Percentiles rank a stretch among this genome's conserved stretches.
Evolutionary conservation across 2,113 vertebrate genomes (phyloP).

Genomic region (Silurus meridionalis): DNA sequence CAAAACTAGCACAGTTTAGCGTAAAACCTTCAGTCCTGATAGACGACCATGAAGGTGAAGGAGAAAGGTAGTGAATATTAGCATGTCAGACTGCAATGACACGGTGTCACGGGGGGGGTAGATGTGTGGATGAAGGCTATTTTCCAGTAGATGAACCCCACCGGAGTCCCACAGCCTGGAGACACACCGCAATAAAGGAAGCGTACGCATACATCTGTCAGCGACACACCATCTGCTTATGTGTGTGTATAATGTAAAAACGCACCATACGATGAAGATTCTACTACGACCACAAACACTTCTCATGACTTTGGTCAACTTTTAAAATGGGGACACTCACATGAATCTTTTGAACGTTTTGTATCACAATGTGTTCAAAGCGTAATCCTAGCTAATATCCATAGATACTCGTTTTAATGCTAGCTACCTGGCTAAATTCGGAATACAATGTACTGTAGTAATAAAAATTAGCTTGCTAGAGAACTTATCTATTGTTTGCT

Average conservation of each 20-base stretch:
- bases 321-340: background rate
- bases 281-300: background rate
- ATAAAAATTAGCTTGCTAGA: background rate
- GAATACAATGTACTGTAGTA: background rate
- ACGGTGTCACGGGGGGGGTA: conserved; percentile 25
- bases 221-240: background rate
- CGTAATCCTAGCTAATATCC: background rate
- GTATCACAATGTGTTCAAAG: background rate
- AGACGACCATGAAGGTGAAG: background rate
- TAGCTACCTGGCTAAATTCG: background rate
- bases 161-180: conserved; percentile 29
- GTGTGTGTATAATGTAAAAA: conserved; percentile 11
- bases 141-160: conserved; percentile 56
- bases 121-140: conserved; percentile 53
- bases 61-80: conserved; percentile 26
- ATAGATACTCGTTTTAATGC: background rate
- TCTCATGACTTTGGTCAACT: background rate
- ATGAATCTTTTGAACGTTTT: background rate
- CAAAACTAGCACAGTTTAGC: background rate
- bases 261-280: background rate
- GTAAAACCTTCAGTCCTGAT: background rate
- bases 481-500: background rate
- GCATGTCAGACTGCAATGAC: conserved; percentile 42
- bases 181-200: conserved; percentile 46
- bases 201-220: background rate